Conservation (phyloP, 2,888 invertebrate genomes). For the Mycalesis mineus region DNA sequence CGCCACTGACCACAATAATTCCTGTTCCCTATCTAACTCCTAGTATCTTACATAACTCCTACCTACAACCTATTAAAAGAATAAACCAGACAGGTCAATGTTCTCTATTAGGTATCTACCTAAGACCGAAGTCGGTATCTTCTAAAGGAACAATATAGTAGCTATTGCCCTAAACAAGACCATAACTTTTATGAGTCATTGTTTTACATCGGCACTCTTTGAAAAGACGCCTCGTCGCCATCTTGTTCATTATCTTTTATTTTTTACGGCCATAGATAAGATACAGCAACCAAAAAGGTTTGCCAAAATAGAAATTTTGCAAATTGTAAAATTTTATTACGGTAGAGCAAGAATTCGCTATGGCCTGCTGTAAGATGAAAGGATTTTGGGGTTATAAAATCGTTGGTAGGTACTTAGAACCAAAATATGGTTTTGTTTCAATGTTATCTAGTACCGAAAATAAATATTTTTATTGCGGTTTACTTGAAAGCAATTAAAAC, state of each 20-base stretch:
- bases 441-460: background rate
- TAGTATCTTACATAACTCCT: too few relatives aligned
- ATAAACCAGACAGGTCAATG: constrained; percentile 1
- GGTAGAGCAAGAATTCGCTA: constrained; percentile 26
- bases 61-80: background rate
- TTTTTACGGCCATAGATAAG: constrained; percentile 26
- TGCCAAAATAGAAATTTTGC: constrained; percentile 28
- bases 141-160: constrained; percentile 29
- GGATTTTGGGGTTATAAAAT: constrained; percentile 14
- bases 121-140: constrained; percentile 9
- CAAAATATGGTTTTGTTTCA: background rate
- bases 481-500: background rate
- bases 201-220: constrained; percentile 33
- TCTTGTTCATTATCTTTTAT: constrained; percentile 18
- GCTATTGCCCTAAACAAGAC: constrained; percentile 30
- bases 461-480: background rate
- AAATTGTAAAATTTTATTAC: constrained; percentile 28
- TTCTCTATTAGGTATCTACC: background rate
- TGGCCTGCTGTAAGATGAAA: constrained; percentile 23
- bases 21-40: background rate
- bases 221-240: constrained; percentile 23
- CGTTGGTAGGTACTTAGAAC: background rate
- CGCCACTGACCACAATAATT: too few relatives aligned
- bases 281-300: constrained; percentile 17
- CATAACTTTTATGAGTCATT: constrained; percentile 31